phyloP scores from a whole-genome alignment of 2,797 vertebrate species.

The Melanotaenia maccullochi region DNA sequence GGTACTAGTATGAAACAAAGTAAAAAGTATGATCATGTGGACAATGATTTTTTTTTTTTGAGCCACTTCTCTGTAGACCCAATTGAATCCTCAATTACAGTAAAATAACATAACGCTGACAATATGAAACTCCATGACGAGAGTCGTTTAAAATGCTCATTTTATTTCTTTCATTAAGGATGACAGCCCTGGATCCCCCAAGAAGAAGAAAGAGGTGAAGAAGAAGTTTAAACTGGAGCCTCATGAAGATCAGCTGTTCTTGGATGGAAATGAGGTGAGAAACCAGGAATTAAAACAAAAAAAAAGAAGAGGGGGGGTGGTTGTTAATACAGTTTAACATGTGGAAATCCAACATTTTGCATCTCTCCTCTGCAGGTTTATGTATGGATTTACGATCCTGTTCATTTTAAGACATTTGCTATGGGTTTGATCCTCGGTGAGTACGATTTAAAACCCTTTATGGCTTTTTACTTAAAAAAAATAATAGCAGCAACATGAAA shows the following conservation, averaged over 20 bases:
- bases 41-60: not conserved
- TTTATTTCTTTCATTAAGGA: slow-evolving; percentile 80
- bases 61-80: not conserved
- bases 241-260: slow-evolving; percentile 95
- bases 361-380: slow-evolving; percentile 85
- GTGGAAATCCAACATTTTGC: not conserved
- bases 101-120: not conserved
- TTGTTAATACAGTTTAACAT: not conserved
- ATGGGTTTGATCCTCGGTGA: slow-evolving; percentile 98
- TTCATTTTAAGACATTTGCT: slow-evolving; percentile 98
- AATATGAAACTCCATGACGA: not conserved
- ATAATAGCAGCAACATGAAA: not conserved
- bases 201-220: slow-evolving; percentile 97
- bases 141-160: not conserved
- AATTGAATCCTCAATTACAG: not conserved
- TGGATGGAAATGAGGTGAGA: slow-evolving; percentile 96
- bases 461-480: not conserved
- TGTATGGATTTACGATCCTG: slow-evolving; percentile 99
- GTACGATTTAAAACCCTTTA: slow-evolving; percentile 49
- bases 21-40: not conserved
- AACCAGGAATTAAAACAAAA: not conserved
- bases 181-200: slow-evolving; percentile 93
- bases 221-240: slow-evolving; percentile 99
- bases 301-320: not conserved
- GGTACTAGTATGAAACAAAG: too few species aligned